These are phyloP conservation scores for Psylliodes chrysocephalus DNA, from an alignment of 2,888 invertebrate genomes.

Conservation along the genomic window DNA sequence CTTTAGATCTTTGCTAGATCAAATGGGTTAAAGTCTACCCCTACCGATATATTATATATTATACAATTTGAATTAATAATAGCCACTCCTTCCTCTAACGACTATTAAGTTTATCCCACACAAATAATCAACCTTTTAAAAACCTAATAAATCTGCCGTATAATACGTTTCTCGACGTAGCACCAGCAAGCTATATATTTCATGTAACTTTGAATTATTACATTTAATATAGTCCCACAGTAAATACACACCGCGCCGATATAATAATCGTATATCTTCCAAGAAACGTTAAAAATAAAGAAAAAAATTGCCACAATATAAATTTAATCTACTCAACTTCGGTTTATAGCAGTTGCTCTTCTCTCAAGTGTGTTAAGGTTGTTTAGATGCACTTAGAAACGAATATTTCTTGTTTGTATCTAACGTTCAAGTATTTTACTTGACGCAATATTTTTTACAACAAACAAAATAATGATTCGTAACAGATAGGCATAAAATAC, in stretches of 20 bases:
- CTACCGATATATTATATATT: no score
- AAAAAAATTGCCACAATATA: constrained; percentile 2
- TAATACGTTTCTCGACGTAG: not conserved
- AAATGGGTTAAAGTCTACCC: no score
- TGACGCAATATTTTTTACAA: no score
- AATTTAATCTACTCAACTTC: constrained; percentile 6
- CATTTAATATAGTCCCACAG: constrained; percentile 24
- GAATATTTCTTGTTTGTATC: not conserved
- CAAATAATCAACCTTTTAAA: constrained; percentile 12
- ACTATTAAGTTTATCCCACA: constrained; percentile 8
- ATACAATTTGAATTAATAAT: no score
- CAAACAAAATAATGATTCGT: no score
- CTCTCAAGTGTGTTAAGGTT: not conserved
- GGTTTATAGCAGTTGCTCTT: constrained; percentile 2
- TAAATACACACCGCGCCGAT: constrained; percentile 22
- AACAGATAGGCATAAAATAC: no score
- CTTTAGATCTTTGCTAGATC: no score
- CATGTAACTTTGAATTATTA: constrained; percentile 19
- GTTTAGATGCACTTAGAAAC: not conserved
- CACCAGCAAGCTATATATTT: constrained; percentile 17
- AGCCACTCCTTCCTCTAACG: no score
- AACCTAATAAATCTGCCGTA: constrained; percentile 11
- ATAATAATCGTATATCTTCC: constrained; percentile 17
- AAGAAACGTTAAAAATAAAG: constrained; percentile 5
- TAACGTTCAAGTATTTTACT: not conserved